These are phyloP conservation scores for Oreortyx pictus DNA, from an alignment of 2,797 vertebrate genomes.

Conservation along the genomic window DNA sequence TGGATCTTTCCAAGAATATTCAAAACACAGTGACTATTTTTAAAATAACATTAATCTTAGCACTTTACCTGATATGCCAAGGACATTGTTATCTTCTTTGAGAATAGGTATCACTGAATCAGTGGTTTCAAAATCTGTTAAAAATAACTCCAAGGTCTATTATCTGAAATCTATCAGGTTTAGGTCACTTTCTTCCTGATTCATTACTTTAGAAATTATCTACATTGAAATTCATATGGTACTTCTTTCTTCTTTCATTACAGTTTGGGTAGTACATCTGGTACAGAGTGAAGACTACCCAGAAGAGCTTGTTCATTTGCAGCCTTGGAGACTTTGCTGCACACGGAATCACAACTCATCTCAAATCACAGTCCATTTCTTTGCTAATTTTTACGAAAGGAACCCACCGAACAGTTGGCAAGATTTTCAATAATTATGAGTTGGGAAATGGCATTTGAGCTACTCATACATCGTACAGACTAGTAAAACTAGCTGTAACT, in stretches of 20 bases:
- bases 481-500: neutral
- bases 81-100: neutral
- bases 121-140: neutral
- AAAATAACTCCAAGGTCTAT: neutral
- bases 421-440: neutral
- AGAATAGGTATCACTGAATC: slow-evolving; percentile 33
- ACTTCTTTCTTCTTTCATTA: neutral
- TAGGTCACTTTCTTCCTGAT: neutral
- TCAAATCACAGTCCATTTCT: neutral
- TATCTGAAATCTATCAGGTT: slow-evolving; percentile 27
- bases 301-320: slow-evolving; percentile 29
- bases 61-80: neutral
- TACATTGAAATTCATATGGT: neutral
- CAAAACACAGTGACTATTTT: accelerated
- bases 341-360: neutral
- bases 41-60: neutral
- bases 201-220: slow-evolving; percentile 14
- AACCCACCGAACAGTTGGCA: neutral
- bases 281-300: neutral
- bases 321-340: slow-evolving; percentile 15
- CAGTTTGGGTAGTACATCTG: neutral
- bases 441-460: neutral
- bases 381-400: neutral
- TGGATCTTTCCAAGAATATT: neutral
- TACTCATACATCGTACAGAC: neutral